Base-by-base conservation (phyloP, 2,113 vertebrate species). In the Ptychochromis oligacanthus region DNA sequence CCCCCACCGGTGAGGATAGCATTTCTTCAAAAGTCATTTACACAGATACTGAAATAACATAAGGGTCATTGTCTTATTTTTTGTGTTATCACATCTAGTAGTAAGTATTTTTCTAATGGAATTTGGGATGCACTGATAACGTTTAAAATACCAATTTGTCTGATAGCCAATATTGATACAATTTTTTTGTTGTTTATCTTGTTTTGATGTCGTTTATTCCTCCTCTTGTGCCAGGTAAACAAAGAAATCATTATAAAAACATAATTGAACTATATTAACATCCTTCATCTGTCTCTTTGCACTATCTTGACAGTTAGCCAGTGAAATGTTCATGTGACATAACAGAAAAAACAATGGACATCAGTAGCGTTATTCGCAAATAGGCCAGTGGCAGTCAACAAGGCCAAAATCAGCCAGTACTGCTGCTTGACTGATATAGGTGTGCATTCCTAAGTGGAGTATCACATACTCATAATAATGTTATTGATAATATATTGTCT, bases 1-100 rank as follows among this genome's bases (percentile, higher is more conserved):
- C 96, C 64, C 95, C 92, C 0, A 10, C 93, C 4, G 91, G 93
- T 94, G 65, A 91, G 89, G 22, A 72, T 1, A 1, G 10, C 6
- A 9, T 28, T 17, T 0, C 24, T 60, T 22, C 1, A 1, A 34
- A 34, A 61, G 7, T 12, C 14, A 55, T 49, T 24, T 52, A 17
- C 14, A 7, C n/a, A 38, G 7, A 76, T 13, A 18, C 20, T 13
- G 22, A 74, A 52, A 56, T 0, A 1, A 28, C 13, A 65, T 2
- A 2, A 28, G 11, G 4, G 14, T 26, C 36, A 49, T 67, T 31
- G 15, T 38, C 17, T n/a, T 43, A 5, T 2, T 15, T 15, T 49
- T 49, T n/a, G 20, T 55, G 54, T 22, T 8, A 20, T 54, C 20
- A 54, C 18, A n/a, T 4, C 52, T 10, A 54, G 20, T n/a, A 18